Conservation (phyloP, 2,113 vertebrate species). For the Neoarius graeffei region DNA sequence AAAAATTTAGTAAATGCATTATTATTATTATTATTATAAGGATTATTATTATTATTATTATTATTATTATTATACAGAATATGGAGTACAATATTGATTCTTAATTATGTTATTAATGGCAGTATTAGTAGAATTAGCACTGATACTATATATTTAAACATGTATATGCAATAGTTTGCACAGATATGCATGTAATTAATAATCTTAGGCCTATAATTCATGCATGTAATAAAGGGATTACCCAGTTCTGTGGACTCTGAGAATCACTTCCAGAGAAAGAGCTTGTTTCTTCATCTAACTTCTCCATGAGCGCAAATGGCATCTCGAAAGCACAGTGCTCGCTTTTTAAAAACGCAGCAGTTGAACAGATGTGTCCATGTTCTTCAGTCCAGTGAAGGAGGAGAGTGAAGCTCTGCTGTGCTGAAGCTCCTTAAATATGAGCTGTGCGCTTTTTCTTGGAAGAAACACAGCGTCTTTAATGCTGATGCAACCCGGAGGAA, state of each 20-base stretch:
- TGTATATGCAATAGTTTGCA: background rate
- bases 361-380: background rate
- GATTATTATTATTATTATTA: background rate
- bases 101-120: background rate
- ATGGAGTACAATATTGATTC: background rate
- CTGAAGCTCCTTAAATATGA: background rate
- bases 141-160: background rate
- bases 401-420: background rate
- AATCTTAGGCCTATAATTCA: background rate
- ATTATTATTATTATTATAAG: background rate
- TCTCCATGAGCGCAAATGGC: constrained; percentile 66
- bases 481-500: background rate
- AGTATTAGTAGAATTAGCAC: background rate
- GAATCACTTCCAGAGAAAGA: constrained; percentile 61
- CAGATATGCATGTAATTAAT: background rate
- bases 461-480: background rate
- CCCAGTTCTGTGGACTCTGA: constrained; percentile 60
- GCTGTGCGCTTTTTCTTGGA: background rate
- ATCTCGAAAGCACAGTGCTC: constrained; percentile 50
- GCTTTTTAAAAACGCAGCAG: background rate
- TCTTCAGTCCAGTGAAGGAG: background rate
- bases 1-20: background rate
- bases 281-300: constrained; percentile 48
- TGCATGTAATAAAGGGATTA: constrained; percentile 33
- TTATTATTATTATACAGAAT: background rate